Conservation (phyloP, 2,888 invertebrate genomes). For the Mythimna vitellina region DNA sequence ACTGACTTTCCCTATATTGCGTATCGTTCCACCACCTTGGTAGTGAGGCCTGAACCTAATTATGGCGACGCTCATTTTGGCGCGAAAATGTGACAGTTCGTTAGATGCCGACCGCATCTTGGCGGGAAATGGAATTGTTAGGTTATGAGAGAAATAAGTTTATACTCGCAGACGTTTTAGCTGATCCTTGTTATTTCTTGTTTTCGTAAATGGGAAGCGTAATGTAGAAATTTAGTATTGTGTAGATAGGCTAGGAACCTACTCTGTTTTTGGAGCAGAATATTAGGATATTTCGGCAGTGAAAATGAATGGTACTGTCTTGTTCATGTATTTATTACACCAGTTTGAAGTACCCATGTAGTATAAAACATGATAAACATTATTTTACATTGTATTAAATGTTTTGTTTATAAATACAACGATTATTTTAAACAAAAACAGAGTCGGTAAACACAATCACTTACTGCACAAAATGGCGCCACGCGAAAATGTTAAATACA, state of each 20-base stretch:
- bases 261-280: conserved; percentile 23
- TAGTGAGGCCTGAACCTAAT: conserved; percentile 76
- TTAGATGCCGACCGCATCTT: conserved; percentile 76
- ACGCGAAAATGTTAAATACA: conserved; percentile 26
- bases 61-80: conserved; percentile 81
- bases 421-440: background rate
- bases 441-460: conserved; percentile 18
- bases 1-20: conserved; percentile 36
- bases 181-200: conserved; percentile 56
- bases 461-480: conserved; percentile 34
- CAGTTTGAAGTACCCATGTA: background rate
- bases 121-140: conserved; percentile 73
- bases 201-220: conserved; percentile 48
- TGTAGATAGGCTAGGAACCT: conserved; percentile 8
- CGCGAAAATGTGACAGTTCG: conserved; percentile 86
- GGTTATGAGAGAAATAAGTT: conserved; percentile 65
- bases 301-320: conserved; percentile 8
- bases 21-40: conserved; percentile 65
- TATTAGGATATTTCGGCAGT: conserved; percentile 14
- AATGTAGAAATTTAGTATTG: conserved; percentile 49
- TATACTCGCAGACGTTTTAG: conserved; percentile 55
- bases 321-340: conserved; percentile 1
- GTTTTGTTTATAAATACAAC: conserved; percentile 3
- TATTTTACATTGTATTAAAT: background rate
- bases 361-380: background rate